phyloP scores from a whole-genome alignment of 2,113 vertebrate species.

The Callospermophilus lateralis region DNA sequence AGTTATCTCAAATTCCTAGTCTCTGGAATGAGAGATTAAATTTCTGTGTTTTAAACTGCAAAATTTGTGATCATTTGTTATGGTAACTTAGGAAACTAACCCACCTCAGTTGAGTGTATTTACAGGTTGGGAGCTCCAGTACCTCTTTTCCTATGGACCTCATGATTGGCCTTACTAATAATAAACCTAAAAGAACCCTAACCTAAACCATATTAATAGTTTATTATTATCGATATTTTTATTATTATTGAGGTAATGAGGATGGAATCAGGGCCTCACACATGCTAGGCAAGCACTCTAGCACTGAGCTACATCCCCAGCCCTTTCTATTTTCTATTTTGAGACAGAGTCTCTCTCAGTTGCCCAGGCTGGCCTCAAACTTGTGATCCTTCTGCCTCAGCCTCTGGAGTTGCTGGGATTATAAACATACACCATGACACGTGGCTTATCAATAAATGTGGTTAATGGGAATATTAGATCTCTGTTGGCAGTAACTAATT shows the following conservation, averaged over 20 bases:
- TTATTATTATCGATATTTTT: too few species aligned
- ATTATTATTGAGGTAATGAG: too few species aligned
- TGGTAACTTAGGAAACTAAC: background rate
- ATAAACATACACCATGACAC: too few species aligned
- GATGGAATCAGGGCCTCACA: too few species aligned
- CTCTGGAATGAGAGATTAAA: background rate
- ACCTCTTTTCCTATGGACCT: slow-evolving; percentile 15
- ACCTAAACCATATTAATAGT: background rate
- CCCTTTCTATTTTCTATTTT: too few species aligned
- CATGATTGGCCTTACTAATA: background rate
- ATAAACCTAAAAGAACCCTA: slow-evolving; percentile 11
- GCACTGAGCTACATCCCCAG: too few species aligned
- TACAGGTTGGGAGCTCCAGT: background rate
- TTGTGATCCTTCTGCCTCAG: too few species aligned
- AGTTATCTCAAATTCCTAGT: background rate
- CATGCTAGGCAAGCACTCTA: too few species aligned
- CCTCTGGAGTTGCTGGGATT: too few species aligned
- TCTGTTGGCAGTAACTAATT: background rate
- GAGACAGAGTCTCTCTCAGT: too few species aligned
- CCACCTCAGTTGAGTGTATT: background rate
- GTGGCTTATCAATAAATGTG: background rate
- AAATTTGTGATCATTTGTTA: background rate
- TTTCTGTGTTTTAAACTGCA: background rate
- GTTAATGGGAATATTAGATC: slow-evolving; percentile 1
- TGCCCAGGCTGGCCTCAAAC: too few species aligned